phyloP scores from a whole-genome alignment of 2,113 vertebrate genomes.

The Lasiurus borealis region DNA sequence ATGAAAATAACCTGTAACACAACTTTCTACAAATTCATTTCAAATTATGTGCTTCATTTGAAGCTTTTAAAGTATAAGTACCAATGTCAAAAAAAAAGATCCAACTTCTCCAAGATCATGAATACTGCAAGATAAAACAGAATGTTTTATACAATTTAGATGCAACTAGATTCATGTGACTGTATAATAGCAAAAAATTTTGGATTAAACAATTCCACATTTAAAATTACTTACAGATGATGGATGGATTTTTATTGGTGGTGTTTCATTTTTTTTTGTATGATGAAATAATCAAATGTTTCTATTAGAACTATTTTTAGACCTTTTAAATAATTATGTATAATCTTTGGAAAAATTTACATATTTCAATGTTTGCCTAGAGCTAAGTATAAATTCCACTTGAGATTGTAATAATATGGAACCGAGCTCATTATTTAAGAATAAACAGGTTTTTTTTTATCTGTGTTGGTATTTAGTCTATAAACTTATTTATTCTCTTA shows the following conservation, averaged over 20 bases:
- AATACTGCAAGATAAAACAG: too few relatives aligned
- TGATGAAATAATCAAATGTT: not conserved
- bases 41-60: not conserved
- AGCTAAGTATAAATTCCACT: constrained; percentile 13
- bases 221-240: not conserved
- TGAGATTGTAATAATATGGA: not conserved
- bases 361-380: not conserved
- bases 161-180: not conserved
- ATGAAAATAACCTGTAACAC: not conserved
- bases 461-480: not conserved
- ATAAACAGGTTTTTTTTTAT: not conserved
- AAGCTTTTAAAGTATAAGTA: not conserved
- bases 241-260: not conserved
- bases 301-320: constrained; percentile 41
- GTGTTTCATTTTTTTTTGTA: not conserved
- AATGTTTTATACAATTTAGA: not conserved
- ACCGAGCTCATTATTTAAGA: constrained; percentile 4
- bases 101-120: not conserved
- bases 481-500: constrained; percentile 1
- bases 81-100: not conserved
- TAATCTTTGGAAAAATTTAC: constrained; percentile 34
- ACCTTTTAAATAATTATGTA: not conserved
- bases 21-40: constrained; percentile 15
- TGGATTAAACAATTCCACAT: not conserved
- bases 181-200: not conserved